Evolutionary conservation across 2,113 vertebrate genomes (phyloP), one percentile per base, ranked within the genome.

Genomic region (Hippocampus comes): DNA sequence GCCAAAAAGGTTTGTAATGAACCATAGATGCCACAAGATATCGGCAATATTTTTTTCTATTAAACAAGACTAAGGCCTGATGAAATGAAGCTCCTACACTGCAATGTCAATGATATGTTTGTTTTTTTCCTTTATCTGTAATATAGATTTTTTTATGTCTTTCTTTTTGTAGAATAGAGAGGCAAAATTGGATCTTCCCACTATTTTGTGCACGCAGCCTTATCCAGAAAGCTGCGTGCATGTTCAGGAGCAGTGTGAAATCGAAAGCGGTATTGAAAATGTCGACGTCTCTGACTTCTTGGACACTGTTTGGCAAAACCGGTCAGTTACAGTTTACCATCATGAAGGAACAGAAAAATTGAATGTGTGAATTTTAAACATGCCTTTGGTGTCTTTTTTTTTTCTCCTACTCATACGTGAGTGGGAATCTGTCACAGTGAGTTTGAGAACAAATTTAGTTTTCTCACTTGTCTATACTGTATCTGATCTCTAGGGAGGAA

Each of bases 401-500:
- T 38, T 38, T 38, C 6, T 49, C 5, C 5, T 5, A 49, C 48
- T 49, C 17, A 4, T 49, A 18, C 15, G 15, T 49, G 48, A 49
- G 15, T 49, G 48, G 14, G 9, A 57, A 57, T 57, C n/a, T 57
- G 9, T 56, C 21, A 7, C 5, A 25, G 0, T 70, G 11, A 21
- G 5, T 77, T 74, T 53, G 34, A 87, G 46, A 91, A 89, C 75
- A 90, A 80, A 76, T 93, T 91, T 79, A 92, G 92, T 9, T 95
- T 94, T 1, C 92, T 94, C 1, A 92, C 94, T 15, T 30, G 56
- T 1, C 86, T 94, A 11, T 95, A 25, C 25, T 25, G 25, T 25
- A 95, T 1, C 90, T 97, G 70, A 92, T 92, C 73, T 90, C 88
- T 1, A 93, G 91, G 0, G 97, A 99, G 90, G 97, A 99, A 76